Evolutionary conservation across 2,797 vertebrate genomes (phyloP), one percentile per base, ranked within the genome.

Genomic region (Esox lucius): DNA sequence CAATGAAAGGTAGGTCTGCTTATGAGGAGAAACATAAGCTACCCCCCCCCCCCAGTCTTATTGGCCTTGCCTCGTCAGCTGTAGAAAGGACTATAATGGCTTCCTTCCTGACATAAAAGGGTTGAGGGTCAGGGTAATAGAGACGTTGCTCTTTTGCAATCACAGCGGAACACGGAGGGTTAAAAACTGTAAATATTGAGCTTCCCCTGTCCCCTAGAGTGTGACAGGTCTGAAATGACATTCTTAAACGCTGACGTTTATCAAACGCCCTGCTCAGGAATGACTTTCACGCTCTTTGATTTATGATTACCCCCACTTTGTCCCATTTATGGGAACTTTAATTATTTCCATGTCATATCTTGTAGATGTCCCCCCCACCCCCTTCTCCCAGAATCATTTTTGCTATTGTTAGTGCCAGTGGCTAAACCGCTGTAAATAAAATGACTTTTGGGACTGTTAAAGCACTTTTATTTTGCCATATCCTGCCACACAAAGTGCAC

Each of bases 51-150:
- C 81, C 61, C 78, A 28, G 61, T 15, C 2, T 82, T 88, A 84
- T 77, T 87, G 86, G 84, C 86, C 81, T 87, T 83, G 84, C 88
- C 85, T 86, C 80, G 81, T 92, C 90, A 88, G 92, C 92, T 92
- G 90, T 89, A 86, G 90, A 91, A 90, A 90, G 86, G 86, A 83
- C 89, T 87, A 72, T 90, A 93, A 94, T 92, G 85, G 90, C 90
- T 94, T 94, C 92, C 92, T 93, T 93, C 93, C 93, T 92, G 89
- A 90, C 90, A 90, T 92, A 80, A 92, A 91, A 88, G 86, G 79
- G 88, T 85, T 82, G 62, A 81, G 85, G 87, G 89, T 92, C 91
- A 91, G 76, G 70, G 75, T 89, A 91, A 91, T 91, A 83, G 90
- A 90, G 84, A 78, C 15, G 1, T 66, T 75, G 80, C 73, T 69